These are phyloP conservation scores for Gavia stellata DNA, from an alignment of 2,113 vertebrate species.

Conservation along the genomic window DNA sequence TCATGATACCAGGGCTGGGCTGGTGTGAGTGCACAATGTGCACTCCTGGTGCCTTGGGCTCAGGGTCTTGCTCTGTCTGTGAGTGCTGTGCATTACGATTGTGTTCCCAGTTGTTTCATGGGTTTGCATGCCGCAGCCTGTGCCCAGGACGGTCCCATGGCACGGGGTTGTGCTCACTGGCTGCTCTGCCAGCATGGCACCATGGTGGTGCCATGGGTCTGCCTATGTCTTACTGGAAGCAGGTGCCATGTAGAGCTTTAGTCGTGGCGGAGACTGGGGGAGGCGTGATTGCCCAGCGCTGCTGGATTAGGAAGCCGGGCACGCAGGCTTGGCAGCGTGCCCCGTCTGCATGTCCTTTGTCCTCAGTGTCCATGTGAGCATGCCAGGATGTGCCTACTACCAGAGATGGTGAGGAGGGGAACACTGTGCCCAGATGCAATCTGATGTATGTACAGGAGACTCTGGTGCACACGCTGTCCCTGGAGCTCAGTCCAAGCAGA, in stretches of 20 bases:
- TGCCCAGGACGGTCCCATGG: background rate
- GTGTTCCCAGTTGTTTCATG: background rate
- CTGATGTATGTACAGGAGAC: background rate
- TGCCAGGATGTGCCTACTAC: background rate
- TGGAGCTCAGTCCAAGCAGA: background rate
- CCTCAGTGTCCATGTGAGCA: background rate
- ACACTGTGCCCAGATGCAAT: background rate
- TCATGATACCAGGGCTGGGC: background rate
- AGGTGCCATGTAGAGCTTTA: background rate
- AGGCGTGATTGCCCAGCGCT: background rate
- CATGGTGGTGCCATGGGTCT: background rate
- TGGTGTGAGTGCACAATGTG: background rate
- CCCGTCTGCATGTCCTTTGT: background rate
- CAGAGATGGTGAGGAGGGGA: background rate
- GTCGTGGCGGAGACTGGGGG: background rate
- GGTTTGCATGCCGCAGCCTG: background rate
- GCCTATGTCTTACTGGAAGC: background rate
- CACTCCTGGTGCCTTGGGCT: background rate
- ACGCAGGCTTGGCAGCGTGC: background rate
- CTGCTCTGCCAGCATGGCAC: background rate
- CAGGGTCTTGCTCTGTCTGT: background rate
- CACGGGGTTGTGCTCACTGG: background rate
- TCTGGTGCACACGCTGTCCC: background rate
- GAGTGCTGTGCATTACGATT: background rate
- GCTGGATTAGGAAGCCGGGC: background rate